These are phyloP conservation scores for Leptopilina drosophilae DNA, from an alignment of 2,888 invertebrate genomes.

Conservation along the genomic window DNA sequence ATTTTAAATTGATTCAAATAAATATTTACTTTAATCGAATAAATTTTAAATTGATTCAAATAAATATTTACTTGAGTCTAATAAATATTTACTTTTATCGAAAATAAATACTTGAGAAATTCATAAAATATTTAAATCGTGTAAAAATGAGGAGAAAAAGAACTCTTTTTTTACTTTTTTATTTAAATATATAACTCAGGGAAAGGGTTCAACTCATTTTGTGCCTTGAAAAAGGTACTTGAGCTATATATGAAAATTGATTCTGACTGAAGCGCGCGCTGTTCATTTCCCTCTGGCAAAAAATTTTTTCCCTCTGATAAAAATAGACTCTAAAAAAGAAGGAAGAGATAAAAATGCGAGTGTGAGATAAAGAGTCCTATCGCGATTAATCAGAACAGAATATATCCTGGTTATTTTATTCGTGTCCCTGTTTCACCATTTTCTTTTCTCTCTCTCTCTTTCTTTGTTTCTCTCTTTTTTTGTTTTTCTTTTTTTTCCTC, in stretches of 20 bases:
- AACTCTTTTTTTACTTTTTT: slow-evolving; percentile 5
- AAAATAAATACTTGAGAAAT: too few relatives aligned
- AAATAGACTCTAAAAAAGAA: slow-evolving; percentile 9
- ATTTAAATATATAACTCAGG: slow-evolving; percentile 19
- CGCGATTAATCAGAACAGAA: slow-evolving; percentile 21
- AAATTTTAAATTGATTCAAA: too few relatives aligned
- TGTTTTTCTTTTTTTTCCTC: too few relatives aligned
- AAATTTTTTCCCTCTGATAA: slow-evolving; percentile 12
- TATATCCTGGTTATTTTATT: slow-evolving; percentile 17
- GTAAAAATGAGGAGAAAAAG: slow-evolving; percentile 1
- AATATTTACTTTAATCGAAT: too few relatives aligned
- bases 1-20: too few relatives aligned
- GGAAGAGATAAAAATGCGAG: not conserved
- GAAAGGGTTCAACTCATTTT: slow-evolving; percentile 10
- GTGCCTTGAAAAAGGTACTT: slow-evolving; percentile 25
- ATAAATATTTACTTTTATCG: too few relatives aligned
- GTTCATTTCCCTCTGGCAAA: not conserved
- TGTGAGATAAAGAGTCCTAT: slow-evolving; percentile 26
- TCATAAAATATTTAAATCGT: not conserved
- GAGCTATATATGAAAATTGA: slow-evolving; percentile 23
- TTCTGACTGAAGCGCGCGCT: slow-evolving; percentile 19
- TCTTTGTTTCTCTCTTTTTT: too few relatives aligned
- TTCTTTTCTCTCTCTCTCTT: too few relatives aligned
- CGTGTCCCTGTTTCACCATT: not conserved
- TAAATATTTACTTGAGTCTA: too few relatives aligned